Conservation (phyloP, 2,888 invertebrate species). For the Eristalinus aeneus region DNA sequence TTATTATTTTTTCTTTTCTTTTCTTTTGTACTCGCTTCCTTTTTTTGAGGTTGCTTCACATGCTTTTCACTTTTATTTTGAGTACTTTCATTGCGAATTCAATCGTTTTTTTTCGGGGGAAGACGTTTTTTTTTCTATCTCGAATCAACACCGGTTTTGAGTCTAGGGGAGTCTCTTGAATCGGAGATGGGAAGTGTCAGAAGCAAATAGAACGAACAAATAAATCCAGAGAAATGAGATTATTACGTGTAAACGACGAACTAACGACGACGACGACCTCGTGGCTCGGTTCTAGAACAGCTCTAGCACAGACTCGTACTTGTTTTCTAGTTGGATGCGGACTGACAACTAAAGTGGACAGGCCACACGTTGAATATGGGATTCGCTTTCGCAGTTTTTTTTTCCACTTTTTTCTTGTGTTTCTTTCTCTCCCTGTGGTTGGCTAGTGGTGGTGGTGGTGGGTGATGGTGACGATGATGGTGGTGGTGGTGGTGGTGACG, state of each 20-base stretch:
- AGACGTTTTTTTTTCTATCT: slow-evolving; percentile 3
- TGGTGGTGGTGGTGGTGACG: slow-evolving; percentile 1
- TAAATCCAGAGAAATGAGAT: slow-evolving; percentile 18
- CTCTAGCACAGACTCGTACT: slow-evolving; percentile 77
- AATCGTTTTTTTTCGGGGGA: slow-evolving; percentile 5
- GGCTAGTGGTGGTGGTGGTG: slow-evolving; percentile 23
- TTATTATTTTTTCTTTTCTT: background rate
- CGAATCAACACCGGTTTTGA: slow-evolving; percentile 16
- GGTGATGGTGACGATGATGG: slow-evolving; percentile 12
- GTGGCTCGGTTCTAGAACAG: slow-evolving; percentile 80
- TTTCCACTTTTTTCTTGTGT: slow-evolving; percentile 42
- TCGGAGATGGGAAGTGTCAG: background rate
- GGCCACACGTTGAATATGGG: slow-evolving; percentile 65
- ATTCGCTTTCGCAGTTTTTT: slow-evolving; percentile 69
- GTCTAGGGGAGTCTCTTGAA: background rate
- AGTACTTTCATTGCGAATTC: slow-evolving; percentile 9
- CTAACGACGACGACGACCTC: slow-evolving; percentile 79
- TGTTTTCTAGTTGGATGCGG: slow-evolving; percentile 81
- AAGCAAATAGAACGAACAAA: background rate
- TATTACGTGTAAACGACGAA: slow-evolving; percentile 75
- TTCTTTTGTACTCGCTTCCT: background rate
- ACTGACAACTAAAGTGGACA: slow-evolving; percentile 79
- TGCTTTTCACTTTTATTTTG: slow-evolving; percentile 48
- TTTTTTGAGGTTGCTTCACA: background rate
- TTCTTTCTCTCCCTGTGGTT: slow-evolving; percentile 7